These are phyloP conservation scores for Andrena trimmerana DNA, from an alignment of 2,888 invertebrate genomes.

Conservation along the genomic window DNA sequence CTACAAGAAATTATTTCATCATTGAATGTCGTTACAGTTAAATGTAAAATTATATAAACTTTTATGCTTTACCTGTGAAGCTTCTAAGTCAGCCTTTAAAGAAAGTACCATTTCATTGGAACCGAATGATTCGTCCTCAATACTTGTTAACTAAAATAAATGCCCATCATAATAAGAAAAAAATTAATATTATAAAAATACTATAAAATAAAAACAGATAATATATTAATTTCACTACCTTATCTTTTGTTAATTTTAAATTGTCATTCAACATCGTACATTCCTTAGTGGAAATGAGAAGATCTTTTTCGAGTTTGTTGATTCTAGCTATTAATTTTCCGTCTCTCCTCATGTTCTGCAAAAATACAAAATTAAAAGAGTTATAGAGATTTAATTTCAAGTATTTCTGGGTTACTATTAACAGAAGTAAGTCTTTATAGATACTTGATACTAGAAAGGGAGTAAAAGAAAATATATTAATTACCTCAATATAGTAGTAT, in stretches of 20 bases:
- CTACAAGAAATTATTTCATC: conserved; percentile 68
- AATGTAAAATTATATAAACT: neutral
- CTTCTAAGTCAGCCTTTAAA: conserved; percentile 89
- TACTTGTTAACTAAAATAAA: conserved; percentile 60
- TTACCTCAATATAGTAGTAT: conserved; percentile 90
- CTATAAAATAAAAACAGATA: neutral
- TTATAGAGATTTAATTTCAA: conserved; percentile 14
- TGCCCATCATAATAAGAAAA: conserved; percentile 23
- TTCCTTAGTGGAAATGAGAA: conserved; percentile 87
- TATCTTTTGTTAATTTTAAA: conserved; percentile 81
- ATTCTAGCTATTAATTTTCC: conserved; percentile 89
- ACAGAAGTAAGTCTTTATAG: no score
- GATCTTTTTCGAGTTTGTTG: conserved; percentile 88
- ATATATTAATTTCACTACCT: conserved; percentile 75
- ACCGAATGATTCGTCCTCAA: conserved; percentile 90
- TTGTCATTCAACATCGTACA: conserved; percentile 87
- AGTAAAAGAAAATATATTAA: conserved; percentile 3
- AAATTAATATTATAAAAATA: neutral
- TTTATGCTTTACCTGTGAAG: conserved; percentile 81
- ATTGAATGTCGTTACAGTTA: neutral
- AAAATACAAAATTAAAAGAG: conserved; percentile 29
- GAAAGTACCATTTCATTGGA: conserved; percentile 90
- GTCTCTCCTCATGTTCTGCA: conserved; percentile 89
- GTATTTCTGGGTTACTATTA: no score
- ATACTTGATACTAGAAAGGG: no score